Evolutionary conservation across 2,113 vertebrate genomes (phyloP).

Genomic region (Amphiprion percula): DNA sequence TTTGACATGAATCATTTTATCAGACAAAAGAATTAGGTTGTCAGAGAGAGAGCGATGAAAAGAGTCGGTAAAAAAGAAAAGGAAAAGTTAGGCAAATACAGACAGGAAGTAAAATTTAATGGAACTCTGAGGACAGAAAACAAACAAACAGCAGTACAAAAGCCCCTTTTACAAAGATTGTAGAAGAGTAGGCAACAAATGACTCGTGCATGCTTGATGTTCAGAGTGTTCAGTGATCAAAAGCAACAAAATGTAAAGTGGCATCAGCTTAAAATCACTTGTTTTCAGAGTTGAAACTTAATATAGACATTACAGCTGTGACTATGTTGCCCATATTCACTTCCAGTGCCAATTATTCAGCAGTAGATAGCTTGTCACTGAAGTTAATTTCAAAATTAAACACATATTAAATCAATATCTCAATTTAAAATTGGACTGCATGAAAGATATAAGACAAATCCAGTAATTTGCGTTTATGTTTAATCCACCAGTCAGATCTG

Average conservation of each 20-base stretch:
- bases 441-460: not conserved
- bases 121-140: slow-evolving; percentile 3
- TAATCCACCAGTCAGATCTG: not conserved
- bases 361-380: too few species aligned
- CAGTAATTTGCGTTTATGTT: not conserved
- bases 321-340: too few species aligned
- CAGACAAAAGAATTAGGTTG: slow-evolving; percentile 11
- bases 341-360: too few species aligned
- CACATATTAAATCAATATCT: not conserved
- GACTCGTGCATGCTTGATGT: not conserved
- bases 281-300: too few species aligned
- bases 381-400: too few species aligned
- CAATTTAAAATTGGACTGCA: not conserved
- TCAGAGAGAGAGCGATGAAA: not conserved
- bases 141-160: not conserved
- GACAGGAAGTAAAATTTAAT: not conserved
- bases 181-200: not conserved
- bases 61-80: not conserved
- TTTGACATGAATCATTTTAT: slow-evolving; percentile 32
- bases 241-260: too few species aligned
- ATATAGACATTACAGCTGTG: too few species aligned
- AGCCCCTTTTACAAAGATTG: slow-evolving; percentile 1
- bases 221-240: not conserved
- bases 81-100: too few species aligned
- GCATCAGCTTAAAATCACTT: too few species aligned